Evolutionary conservation across 35 echinoderm and acorn worm species (phyloP).

Genomic region (Ptychodera flava): DNA sequence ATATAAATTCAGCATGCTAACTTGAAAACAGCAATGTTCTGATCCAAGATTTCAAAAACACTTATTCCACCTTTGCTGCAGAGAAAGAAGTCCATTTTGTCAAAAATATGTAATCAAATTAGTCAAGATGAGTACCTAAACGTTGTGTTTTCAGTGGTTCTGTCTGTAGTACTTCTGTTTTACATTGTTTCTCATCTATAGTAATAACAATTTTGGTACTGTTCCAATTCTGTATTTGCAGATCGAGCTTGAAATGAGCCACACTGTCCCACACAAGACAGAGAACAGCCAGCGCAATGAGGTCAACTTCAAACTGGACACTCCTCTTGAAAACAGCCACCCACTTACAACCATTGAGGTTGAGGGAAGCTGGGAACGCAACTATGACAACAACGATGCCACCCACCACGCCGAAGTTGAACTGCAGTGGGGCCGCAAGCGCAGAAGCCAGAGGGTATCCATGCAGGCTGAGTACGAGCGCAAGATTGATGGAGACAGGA

Average conservation of each 20-base stretch:
- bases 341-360: not conserved
- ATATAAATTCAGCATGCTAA: too few relatives aligned
- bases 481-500: not conserved
- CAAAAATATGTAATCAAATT: too few relatives aligned
- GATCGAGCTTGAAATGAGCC: not conserved
- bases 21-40: too few relatives aligned
- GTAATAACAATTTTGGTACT: too few relatives aligned
- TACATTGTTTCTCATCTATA: too few relatives aligned
- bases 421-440: not conserved
- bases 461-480: not conserved
- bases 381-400: not conserved
- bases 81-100: too few relatives aligned
- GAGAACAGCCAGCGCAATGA: not conserved
- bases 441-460: not conserved
- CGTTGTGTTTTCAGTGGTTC: too few relatives aligned
- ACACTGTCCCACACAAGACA: not conserved
- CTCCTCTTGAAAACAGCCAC: not conserved
- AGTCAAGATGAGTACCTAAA: too few relatives aligned
- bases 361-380: not conserved
- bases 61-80: too few relatives aligned
- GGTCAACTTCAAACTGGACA: not conserved
- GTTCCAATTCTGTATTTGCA: not conserved
- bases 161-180: too few relatives aligned
- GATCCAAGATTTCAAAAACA: too few relatives aligned
- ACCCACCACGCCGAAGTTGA: not conserved